A percentile compares a stretch with the other conserved stretches of the same genome.
phyloP scores from a whole-genome alignment of 2,888 invertebrate species.

The Oxytorus armatus region DNA sequence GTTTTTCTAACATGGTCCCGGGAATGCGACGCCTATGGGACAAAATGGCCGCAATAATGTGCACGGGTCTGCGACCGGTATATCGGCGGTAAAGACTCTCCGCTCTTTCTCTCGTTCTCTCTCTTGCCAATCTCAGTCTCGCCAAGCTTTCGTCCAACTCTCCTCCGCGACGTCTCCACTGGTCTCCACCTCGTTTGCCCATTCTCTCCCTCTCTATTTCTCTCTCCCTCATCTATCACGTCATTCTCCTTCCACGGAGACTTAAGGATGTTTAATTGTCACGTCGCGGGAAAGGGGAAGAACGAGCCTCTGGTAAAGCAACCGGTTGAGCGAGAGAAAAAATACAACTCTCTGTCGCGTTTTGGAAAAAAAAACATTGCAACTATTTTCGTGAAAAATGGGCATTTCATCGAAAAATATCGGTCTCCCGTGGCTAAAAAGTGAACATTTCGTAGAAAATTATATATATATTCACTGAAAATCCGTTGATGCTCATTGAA shows the following conservation, averaged over 20 bases:
- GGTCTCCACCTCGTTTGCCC: too few relatives aligned
- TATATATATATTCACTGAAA: too few relatives aligned
- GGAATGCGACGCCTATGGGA: conserved; percentile 67
- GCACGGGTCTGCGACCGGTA: conserved; percentile 65
- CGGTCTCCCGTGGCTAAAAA: too few relatives aligned
- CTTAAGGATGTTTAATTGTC: conserved; percentile 30
- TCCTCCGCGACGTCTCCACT: conserved; percentile 34
- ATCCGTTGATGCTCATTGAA: too few relatives aligned
- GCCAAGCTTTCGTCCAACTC: conserved; percentile 11
- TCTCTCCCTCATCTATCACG: conserved; percentile 41
- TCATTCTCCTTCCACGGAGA: conserved; percentile 43
- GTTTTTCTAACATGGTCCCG: conserved; percentile 23
- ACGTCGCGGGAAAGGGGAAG: background rate
- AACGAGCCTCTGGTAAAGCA: background rate
- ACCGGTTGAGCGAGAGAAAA: background rate
- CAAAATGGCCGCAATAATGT: conserved; percentile 54
- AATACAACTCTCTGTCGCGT: background rate
- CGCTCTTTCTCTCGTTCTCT: too few relatives aligned
- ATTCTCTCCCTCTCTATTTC: conserved; percentile 39
- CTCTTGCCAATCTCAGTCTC: conserved; percentile 28
- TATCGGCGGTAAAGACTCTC: conserved; percentile 37
- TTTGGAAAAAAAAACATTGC: too few relatives aligned
- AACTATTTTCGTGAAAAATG: too few relatives aligned
- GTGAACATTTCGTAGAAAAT: too few relatives aligned
- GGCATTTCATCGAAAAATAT: too few relatives aligned